Conservation (phyloP, 2,888 invertebrate species). For the Drosophila peninsularis region DNA sequence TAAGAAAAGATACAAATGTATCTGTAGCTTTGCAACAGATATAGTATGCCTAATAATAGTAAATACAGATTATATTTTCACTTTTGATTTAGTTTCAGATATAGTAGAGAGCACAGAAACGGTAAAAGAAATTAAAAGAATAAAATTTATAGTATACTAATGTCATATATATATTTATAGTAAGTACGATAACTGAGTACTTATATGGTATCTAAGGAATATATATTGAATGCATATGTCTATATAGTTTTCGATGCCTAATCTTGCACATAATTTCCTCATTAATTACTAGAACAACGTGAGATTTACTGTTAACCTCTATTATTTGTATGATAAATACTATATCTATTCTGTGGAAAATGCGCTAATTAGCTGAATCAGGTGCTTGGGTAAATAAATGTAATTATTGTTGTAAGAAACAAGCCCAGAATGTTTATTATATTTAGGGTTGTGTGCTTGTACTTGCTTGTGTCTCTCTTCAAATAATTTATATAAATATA, state of each 20-base stretch:
- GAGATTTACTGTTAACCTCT: neutral
- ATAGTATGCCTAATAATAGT: neutral
- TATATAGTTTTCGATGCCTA: too few relatives aligned
- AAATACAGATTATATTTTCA: neutral
- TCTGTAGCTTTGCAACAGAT: neutral
- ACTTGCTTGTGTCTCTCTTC: slow-evolving; percentile 7
- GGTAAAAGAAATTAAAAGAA: neutral
- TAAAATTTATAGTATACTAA: neutral
- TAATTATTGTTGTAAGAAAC: slow-evolving; percentile 4
- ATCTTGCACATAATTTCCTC: too few relatives aligned
- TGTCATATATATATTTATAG: neutral
- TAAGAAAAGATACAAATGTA: neutral
- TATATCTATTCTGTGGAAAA: neutral
- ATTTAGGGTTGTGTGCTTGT: neutral
- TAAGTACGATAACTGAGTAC: neutral
- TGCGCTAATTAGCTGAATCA: neutral
- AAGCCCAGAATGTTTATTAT: neutral
- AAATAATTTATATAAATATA: slow-evolving; percentile 19
- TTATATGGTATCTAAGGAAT: neutral
- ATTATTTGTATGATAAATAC: neutral
- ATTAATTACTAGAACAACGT: neutral
- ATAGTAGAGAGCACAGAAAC: neutral
- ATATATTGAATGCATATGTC: too few relatives aligned
- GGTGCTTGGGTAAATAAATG: neutral
- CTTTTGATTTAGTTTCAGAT: neutral